Evolutionary conservation across 2,113 vertebrate genomes (phyloP), one percentile per base, ranked within the genome.

Genomic region (cat (Felis catus)): DNA sequence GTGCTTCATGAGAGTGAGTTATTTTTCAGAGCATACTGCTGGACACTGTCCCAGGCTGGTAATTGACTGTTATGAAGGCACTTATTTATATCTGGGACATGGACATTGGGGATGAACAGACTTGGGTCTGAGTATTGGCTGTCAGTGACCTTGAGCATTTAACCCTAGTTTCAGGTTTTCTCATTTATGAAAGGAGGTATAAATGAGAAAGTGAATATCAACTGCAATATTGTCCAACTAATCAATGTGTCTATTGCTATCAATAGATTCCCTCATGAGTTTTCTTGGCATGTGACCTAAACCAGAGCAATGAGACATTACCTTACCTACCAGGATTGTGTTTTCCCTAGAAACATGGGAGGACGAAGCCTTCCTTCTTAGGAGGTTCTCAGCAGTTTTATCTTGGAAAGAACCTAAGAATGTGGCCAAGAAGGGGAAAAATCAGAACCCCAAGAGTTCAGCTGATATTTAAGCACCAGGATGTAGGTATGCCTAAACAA

Each of bases 61-160:
- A 39, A 80, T 5, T 73, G 79, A 85, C 33, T 92, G 29, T 58
- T 66, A 36, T 29, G 45, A 82, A 71, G 80, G 13, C 15, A 39
- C 82, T 95, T 82, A 89, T 83, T 92, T 95, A 29, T 58, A 76
- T 86, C 73, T 92, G 41, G 79, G 94, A 81, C 58, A 53, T 23
- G 79, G 58, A 71, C 36, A 11, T 48, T 25, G 4, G 27, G 36
- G 14, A n/a, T 65, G 71, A 88, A 91, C 11, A 21, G 39, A 82
- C 68, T 55, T 61, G 53, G 7, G 11, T 66, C 48, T 96, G 66
- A 45, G 3, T 63, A 23, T 33, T 39, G 27, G 19, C 33, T 66
- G 31, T 41, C 39, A 94, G 39, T 18, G 48, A 74, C 82, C 63
- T 81, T 58, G 48, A 93, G 1, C 39, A 51, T 29, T 92, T 92